Conservation (phyloP, 2,113 vertebrate genomes). For the Pandion haliaetus region DNA sequence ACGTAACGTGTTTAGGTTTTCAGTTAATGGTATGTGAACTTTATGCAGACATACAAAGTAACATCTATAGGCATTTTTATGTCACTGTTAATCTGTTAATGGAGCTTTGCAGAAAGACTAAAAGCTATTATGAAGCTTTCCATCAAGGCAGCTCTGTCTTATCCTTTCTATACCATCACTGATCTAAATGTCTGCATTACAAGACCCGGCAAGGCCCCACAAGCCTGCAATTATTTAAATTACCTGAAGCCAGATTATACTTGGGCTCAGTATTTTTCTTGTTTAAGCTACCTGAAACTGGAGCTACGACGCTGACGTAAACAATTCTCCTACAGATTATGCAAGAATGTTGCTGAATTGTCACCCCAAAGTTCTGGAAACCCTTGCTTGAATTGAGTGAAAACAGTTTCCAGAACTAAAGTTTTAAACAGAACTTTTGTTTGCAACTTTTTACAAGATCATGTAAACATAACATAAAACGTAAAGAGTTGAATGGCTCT, state of each 20-base stretch:
- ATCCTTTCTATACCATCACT: background rate
- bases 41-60: background rate
- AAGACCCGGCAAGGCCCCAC: constrained; percentile 37
- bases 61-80: background rate
- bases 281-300: constrained; percentile 24
- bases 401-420: background rate
- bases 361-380: background rate
- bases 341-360: background rate
- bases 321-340: background rate
- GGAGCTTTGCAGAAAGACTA: background rate
- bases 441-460: background rate
- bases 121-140: background rate
- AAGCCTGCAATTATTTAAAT: constrained; percentile 53
- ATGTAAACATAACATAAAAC: background rate
- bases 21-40: background rate
- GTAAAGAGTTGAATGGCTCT: background rate
- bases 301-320: background rate
- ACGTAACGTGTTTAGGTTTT: background rate
- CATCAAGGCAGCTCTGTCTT: background rate
- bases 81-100: background rate
- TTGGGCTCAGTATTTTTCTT: background rate
- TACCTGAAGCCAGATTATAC: background rate
- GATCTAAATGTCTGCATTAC: background rate
- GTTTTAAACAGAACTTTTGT: background rate
- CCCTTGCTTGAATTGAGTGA: background rate